phyloP scores from a whole-genome alignment of 2,113 vertebrate genomes.

The Rhinolophus ferrumequinum region DNA sequence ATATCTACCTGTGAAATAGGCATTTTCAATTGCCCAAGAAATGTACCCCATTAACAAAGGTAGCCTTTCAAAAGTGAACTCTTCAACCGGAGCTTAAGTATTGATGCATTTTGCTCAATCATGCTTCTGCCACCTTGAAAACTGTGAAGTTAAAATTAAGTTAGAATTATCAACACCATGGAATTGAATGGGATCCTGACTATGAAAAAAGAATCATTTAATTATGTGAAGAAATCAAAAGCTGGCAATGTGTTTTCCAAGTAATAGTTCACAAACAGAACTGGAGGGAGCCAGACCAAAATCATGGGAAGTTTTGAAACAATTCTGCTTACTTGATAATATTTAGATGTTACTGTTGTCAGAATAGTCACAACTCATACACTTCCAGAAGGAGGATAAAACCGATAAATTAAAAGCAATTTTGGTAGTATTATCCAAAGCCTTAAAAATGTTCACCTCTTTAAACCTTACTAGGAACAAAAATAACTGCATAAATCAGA shows the following conservation, averaged over 20 bases:
- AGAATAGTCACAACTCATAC: not conserved
- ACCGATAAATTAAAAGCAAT: constrained; percentile 25
- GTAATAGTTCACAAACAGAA: not conserved
- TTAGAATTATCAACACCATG: not conserved
- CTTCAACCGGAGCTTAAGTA: not conserved
- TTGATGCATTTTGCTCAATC: not conserved
- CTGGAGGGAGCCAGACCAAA: not conserved
- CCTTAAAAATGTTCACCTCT: constrained; percentile 34
- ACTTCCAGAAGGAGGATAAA: not conserved
- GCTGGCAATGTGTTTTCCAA: not conserved
- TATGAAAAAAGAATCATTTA: not conserved
- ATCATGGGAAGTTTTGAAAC: not conserved
- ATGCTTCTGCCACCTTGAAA: not conserved
- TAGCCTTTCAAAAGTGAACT: not conserved
- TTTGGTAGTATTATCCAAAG: constrained; percentile 32
- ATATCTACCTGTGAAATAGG: not conserved
- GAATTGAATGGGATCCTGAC: constrained; percentile 16
- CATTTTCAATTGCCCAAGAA: not conserved
- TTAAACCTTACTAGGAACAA: constrained; percentile 22
- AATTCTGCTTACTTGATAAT: not conserved
- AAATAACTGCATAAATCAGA: constrained; percentile 26
- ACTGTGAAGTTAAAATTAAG: not conserved
- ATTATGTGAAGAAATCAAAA: not conserved
- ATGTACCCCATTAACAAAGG: not conserved
- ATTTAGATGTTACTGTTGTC: constrained; percentile 36